Conservation (phyloP, 2,113 vertebrate genomes). For the Dinomys branickii region DNA sequence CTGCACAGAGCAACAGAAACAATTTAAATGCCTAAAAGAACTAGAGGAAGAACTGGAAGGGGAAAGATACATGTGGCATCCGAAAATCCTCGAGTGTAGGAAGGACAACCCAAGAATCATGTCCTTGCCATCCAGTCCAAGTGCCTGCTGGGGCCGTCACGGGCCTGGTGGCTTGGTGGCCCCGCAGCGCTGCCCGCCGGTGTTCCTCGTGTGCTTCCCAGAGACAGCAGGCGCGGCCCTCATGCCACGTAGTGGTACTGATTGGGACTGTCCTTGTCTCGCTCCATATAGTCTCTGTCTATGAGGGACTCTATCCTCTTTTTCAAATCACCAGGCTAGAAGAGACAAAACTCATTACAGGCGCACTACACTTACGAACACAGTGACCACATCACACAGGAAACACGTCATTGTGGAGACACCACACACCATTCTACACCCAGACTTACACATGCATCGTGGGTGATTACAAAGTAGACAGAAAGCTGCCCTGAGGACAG, state of each 20-base stretch:
- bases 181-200: conserved; percentile 26
- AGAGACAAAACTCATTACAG: conserved; percentile 64
- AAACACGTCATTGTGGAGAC: background rate
- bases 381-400: background rate
- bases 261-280: conserved; percentile 97
- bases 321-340: conserved; percentile 96
- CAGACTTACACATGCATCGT: background rate
- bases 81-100: conserved; percentile 58
- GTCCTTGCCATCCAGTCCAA: conserved; percentile 70
- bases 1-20: conserved; percentile 76
- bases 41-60: conserved; percentile 60
- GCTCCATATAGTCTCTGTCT: conserved; percentile 99
- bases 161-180: background rate
- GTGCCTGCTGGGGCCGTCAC: conserved; percentile 73
- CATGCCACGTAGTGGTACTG: conserved; percentile 99
- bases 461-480: background rate
- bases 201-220: conserved; percentile 61
- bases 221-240: conserved; percentile 71
- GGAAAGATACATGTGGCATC: conserved; percentile 8
- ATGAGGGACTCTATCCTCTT: conserved; percentile 98
- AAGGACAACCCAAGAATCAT: conserved; percentile 62
- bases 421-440: background rate
- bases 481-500: background rate
- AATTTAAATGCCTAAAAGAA: conserved; percentile 70
- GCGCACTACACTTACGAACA: background rate